Evolutionary conservation across 2,113 vertebrate genomes (phyloP).

Genomic region (Redunca redunca): DNA sequence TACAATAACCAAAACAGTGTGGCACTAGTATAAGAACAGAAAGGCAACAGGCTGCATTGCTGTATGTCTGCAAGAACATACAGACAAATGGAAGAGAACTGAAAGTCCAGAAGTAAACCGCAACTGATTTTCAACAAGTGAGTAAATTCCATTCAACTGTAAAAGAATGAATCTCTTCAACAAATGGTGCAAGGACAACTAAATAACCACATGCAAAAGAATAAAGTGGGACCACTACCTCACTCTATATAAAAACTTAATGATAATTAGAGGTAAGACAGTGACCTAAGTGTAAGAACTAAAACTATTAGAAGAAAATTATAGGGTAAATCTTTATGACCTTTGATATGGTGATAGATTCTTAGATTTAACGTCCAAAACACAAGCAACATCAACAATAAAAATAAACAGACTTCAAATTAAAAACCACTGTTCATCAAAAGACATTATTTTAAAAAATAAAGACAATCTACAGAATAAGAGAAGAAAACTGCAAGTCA

Average conservation of each 20-base stretch:
- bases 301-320: background rate
- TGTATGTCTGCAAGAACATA: background rate
- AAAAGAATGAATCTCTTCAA: background rate
- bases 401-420: background rate
- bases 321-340: background rate
- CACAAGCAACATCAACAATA: background rate
- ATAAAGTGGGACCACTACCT: background rate
- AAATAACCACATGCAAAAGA: background rate
- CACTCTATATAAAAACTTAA: background rate
- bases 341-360: background rate
- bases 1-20: background rate
- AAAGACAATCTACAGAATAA: background rate
- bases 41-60: background rate
- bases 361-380: background rate
- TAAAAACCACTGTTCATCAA: background rate
- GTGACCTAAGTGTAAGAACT: background rate
- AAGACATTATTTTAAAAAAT: background rate
- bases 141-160: background rate
- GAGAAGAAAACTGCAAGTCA: conserved; percentile 1
- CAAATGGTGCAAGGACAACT: background rate
- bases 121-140: background rate
- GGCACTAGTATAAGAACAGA: background rate
- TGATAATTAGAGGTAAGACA: background rate
- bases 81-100: background rate
- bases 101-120: background rate